Conservation (phyloP, 1,140 invertebrate genomes). For the Mizuhopecten yessoensis region DNA sequence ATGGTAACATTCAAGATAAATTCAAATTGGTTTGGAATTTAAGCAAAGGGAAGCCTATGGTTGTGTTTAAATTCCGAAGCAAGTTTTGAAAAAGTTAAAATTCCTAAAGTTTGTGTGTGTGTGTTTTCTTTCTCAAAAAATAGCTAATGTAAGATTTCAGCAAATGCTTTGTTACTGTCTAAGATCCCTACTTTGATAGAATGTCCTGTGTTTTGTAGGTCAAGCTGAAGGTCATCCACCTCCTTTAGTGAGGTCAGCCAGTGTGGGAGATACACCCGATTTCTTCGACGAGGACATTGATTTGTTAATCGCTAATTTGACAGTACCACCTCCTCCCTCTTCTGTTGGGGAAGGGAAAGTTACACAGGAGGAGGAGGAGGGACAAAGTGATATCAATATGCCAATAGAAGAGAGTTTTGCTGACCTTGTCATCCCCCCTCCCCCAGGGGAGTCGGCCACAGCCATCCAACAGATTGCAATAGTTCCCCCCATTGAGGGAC, state of each 20-base stretch:
- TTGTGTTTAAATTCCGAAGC: too few species aligned
- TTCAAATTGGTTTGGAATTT: too few species aligned
- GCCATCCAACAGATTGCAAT: constrained; percentile 69
- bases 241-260: constrained; percentile 83
- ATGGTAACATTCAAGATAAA: too few species aligned
- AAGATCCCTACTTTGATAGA: too few species aligned
- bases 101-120: too few species aligned
- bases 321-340: constrained; percentile 88
- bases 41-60: too few species aligned
- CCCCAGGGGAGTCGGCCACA: constrained; percentile 62
- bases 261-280: constrained; percentile 73
- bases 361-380: constrained; percentile 32
- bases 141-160: too few species aligned
- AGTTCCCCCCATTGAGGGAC: constrained; percentile 65
- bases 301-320: constrained; percentile 91
- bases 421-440: constrained; percentile 67
- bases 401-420: constrained; percentile 54
- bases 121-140: too few species aligned
- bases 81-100: too few species aligned
- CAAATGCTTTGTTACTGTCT: too few species aligned
- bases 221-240: constrained; percentile 77
- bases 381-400: not conserved
- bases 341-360: not conserved
- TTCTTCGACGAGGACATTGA: constrained; percentile 86
- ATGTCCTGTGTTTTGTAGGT: not conserved